phyloP scores from a whole-genome alignment of 2,797 vertebrate species.

The Bryconaethiops microstoma region DNA sequence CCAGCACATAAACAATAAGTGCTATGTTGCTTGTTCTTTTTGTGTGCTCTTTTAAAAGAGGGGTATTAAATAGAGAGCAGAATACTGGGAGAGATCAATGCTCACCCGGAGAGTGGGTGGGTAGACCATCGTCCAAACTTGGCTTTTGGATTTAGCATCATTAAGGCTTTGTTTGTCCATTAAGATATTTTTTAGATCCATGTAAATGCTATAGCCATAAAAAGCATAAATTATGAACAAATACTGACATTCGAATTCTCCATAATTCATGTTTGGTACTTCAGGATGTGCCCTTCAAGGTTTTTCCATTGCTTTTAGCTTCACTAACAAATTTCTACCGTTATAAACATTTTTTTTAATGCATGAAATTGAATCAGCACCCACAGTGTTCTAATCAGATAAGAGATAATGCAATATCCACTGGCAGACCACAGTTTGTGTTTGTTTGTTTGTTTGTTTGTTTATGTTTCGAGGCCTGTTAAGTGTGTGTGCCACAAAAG shows the following conservation, averaged over 20 bases:
- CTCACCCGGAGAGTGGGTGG: conserved; percentile 3
- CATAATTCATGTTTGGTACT: neutral
- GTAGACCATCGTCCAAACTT: neutral
- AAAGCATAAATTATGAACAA: neutral
- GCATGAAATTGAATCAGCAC: too few species aligned
- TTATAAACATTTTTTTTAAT: too few species aligned
- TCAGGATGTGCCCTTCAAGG: neutral
- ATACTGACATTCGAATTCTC: too few species aligned
- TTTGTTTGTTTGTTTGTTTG: too few species aligned
- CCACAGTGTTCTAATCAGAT: too few species aligned
- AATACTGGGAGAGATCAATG: neutral
- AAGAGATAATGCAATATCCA: too few species aligned
- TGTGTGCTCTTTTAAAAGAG: conserved; percentile 9
- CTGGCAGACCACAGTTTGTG: too few species aligned
- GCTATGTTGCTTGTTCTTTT: conserved; percentile 29
- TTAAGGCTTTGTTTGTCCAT: neutral
- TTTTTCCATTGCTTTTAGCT: too few species aligned
- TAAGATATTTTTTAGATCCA: neutral
- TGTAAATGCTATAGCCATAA: neutral
- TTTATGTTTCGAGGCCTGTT: too few species aligned
- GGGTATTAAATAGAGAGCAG: conserved; percentile 2
- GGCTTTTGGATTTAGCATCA: neutral
- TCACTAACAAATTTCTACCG: too few species aligned
- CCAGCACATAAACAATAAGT: conserved; percentile 18
- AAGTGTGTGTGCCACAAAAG: too few species aligned